phyloP scores from a whole-genome alignment of 2,888 invertebrate genomes.

The Homarus gammarus region DNA sequence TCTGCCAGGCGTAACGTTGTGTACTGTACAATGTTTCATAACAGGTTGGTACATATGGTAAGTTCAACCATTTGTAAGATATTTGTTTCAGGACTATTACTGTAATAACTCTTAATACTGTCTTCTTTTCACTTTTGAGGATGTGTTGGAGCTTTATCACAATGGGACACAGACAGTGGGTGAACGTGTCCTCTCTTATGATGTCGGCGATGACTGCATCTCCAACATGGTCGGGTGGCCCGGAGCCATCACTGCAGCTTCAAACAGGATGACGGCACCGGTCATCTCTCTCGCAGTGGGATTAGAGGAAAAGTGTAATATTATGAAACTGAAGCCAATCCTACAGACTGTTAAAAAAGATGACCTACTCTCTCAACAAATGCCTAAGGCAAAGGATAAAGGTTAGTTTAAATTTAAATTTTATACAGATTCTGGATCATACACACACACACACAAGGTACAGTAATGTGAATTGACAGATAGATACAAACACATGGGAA shows the following conservation, averaged over 20 bases:
- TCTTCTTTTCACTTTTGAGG: constrained; percentile 44
- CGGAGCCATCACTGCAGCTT: constrained; percentile 36
- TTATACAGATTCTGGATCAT: not conserved
- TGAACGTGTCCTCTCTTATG: constrained; percentile 68
- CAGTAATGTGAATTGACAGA: too few species aligned
- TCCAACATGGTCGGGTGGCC: constrained; percentile 73
- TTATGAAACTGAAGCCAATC: constrained; percentile 63
- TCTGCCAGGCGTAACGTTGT: too few species aligned
- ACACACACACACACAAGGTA: too few species aligned
- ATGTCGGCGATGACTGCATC: constrained; percentile 72
- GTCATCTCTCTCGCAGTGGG: constrained; percentile 63
- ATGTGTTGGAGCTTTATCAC: constrained; percentile 71
- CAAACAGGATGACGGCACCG: constrained; percentile 45
- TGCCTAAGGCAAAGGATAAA: constrained; percentile 44
- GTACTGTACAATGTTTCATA: too few species aligned
- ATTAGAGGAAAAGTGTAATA: constrained; percentile 58
- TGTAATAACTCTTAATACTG: too few species aligned
- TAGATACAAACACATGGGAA: too few species aligned
- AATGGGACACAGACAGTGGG: constrained; percentile 66
- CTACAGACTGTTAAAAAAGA: constrained; percentile 36
- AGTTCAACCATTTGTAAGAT: too few species aligned
- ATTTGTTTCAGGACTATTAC: too few species aligned
- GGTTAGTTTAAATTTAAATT: not conserved
- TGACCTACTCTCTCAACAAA: constrained; percentile 8
- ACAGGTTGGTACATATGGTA: too few species aligned